Conservation (phyloP, 2,113 vertebrate genomes). For the Esox niger region DNA sequence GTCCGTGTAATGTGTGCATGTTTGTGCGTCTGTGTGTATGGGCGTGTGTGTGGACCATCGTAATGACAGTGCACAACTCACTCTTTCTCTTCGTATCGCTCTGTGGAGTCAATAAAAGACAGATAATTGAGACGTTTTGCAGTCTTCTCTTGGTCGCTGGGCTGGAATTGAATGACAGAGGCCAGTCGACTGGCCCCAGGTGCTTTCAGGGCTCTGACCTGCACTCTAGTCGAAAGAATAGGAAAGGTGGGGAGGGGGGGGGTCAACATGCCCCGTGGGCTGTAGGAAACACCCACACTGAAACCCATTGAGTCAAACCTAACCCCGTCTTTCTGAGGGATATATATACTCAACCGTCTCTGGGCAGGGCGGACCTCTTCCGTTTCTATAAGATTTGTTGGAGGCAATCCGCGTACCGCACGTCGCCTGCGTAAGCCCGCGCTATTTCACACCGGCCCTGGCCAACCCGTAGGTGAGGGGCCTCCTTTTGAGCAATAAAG, state of each 20-base stretch:
- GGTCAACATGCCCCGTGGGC: too few species aligned
- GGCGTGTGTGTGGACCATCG: constrained; percentile 63
- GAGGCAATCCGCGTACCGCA: not conserved
- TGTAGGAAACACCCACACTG: too few species aligned
- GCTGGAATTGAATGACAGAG: constrained; percentile 6
- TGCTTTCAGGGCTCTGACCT: not conserved
- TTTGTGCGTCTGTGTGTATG: too few species aligned
- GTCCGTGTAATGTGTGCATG: too few species aligned
- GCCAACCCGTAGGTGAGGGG: constrained; percentile 42
- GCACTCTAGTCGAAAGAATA: not conserved
- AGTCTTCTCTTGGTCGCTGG: constrained; percentile 38
- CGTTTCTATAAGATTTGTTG: constrained; percentile 9
- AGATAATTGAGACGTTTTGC: constrained; percentile 66
- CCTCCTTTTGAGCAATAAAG: constrained; percentile 40
- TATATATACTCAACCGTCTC: not conserved
- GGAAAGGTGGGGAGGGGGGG: constrained; percentile 5
- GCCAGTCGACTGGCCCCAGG: not conserved
- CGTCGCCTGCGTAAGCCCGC: constrained; percentile 33
- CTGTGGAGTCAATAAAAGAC: constrained; percentile 63
- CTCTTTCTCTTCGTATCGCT: constrained; percentile 33
- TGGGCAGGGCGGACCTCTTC: not conserved
- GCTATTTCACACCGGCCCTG: constrained; percentile 42
- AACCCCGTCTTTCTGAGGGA: not conserved
- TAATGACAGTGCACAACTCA: constrained; percentile 70
- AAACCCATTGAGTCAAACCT: too few species aligned